phyloP scores from a whole-genome alignment of 53 echinoderm and acorn worm species.

The Hippasteria phrygiana region DNA sequence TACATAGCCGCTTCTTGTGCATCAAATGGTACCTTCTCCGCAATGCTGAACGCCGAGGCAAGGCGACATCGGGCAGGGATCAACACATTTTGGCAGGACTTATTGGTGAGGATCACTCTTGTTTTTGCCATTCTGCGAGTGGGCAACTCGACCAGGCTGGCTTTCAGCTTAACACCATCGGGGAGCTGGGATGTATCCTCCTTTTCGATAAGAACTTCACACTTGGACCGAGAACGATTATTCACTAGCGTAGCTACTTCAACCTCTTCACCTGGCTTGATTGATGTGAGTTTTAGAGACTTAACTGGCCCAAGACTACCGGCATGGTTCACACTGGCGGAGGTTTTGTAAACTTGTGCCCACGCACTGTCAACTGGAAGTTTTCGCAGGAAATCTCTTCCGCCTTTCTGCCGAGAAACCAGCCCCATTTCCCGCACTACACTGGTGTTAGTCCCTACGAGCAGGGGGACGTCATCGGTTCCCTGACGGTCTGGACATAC shows the following conservation, averaged over 20 bases:
- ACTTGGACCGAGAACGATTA: neutral
- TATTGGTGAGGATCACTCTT: neutral
- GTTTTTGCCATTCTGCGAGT: neutral
- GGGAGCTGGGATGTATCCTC: neutral
- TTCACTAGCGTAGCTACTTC: neutral
- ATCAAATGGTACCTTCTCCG: neutral
- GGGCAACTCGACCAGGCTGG: neutral
- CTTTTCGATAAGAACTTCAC: neutral
- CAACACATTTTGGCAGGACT: neutral
- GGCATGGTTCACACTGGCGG: too few relatives aligned
- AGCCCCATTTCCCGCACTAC: constrained; percentile 22
- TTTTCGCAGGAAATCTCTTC: neutral
- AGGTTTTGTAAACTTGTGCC: neutral
- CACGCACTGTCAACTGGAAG: constrained; percentile 18
- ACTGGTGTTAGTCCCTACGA: constrained; percentile 43
- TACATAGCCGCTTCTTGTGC: neutral
- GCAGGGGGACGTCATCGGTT: constrained; percentile 15
- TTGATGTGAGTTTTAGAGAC: neutral
- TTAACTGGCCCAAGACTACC: neutral
- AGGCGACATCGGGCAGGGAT: neutral
- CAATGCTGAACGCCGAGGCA: neutral
- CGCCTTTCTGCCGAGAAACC: neutral
- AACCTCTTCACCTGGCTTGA: neutral
- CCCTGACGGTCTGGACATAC: constrained; percentile 22
- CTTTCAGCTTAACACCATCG: neutral